A percentile compares a stretch with the other conserved stretches of the same genome.
These are phyloP conservation scores for Chloroclystis v-ata DNA, from an alignment of 2,888 invertebrate species.

Conservation along the genomic window DNA sequence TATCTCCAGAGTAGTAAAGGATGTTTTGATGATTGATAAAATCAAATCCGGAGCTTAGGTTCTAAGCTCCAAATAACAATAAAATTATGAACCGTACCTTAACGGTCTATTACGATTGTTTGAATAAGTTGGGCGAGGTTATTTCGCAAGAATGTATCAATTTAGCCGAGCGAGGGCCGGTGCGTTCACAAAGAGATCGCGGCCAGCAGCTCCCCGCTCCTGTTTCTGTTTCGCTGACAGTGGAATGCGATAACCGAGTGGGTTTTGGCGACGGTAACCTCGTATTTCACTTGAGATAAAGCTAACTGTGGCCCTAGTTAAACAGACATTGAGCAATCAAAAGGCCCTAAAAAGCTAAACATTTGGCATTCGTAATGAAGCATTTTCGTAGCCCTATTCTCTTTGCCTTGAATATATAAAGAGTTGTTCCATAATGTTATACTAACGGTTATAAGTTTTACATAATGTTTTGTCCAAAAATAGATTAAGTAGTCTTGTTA, in stretches of 20 bases:
- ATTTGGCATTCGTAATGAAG: neutral
- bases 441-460: too few species aligned
- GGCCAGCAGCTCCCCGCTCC: conserved; percentile 53
- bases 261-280: conserved; percentile 55
- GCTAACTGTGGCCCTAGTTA: conserved; percentile 35
- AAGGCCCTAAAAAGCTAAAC: neutral
- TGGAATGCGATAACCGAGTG: conserved; percentile 70
- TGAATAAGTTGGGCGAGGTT: conserved; percentile 71
- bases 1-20: too few species aligned
- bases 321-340: conserved; percentile 3
- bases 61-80: conserved; percentile 3
- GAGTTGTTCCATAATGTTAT: too few species aligned
- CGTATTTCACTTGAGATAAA: conserved; percentile 59
- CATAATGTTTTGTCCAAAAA: too few species aligned
- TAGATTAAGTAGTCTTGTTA: conserved; percentile 1
- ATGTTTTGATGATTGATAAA: too few species aligned
- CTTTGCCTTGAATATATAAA: too few species aligned
- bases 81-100: conserved; percentile 34
- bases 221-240: conserved; percentile 66
- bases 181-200: conserved; percentile 61
- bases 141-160: conserved; percentile 74
- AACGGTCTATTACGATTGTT: conserved; percentile 56
- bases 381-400: neutral
- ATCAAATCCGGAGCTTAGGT: too few species aligned
- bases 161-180: conserved; percentile 68